Base-by-base conservation (phyloP, 2,797 vertebrate species). In the Bucorvus abyssinicus region DNA sequence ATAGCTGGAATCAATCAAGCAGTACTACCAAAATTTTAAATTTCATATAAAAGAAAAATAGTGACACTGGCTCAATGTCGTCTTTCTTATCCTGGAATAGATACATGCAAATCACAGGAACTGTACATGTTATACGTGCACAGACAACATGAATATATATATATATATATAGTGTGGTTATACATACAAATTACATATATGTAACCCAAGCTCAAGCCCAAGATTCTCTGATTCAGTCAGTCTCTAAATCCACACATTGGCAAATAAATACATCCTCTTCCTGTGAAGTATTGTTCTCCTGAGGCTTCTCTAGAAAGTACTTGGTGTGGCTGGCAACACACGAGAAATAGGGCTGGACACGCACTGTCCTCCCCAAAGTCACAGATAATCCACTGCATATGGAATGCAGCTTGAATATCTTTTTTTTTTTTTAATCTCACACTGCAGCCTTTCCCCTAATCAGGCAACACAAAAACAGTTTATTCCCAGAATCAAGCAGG, bases 251-350 rank as follows among this genome's bases (percentile, higher is more conserved):
- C 63, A 91, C 77, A 71, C 40, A 76, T 6, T 94, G 90, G 95
- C 88, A 97, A 84, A 91, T 19, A 82, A 90, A 87, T 47, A 92
- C 68, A 95, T 97, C 90, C 90, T 94, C 75, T 94, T 94, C 78
- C 89, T 87, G 84, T 14, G 6, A 80, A 93, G 89, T 50, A 85
- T 55, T 84, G 55, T 79, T 63, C 87, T 90, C 89, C 63, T 84
- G 94, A 74, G 95, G 44, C 32, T 95, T 90, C 77, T 84, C 80
- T 79, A 92, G 80, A 92, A 94, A 81, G 47, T 79, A 92, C 34
- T 82, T 76, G 80, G 88, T 92, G 93, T 93, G 94, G 80, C 74
- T 94, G 92, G 95, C 82, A 96, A 97, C 89, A 97, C 94, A 89
- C 94, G 95, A 93, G 76, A 95, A 97, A 94, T 16, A 93, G 87